phyloP scores from a whole-genome alignment of 2,113 vertebrate species.

The Circaetus cinerascens region DNA sequence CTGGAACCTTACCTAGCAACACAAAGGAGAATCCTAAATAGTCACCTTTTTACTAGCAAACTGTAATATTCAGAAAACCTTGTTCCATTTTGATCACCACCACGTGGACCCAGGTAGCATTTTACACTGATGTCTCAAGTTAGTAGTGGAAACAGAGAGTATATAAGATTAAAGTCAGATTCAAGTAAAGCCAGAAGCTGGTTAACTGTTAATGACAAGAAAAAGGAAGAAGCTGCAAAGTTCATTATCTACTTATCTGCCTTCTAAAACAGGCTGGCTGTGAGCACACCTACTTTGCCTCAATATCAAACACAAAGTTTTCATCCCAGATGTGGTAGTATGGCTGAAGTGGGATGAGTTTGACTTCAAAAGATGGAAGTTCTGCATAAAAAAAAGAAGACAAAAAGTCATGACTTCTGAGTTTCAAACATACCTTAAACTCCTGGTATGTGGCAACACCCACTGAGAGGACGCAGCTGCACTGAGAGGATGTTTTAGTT shows the following conservation, averaged over 20 bases:
- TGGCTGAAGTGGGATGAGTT: slow-evolving; percentile 47
- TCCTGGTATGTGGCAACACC: background rate
- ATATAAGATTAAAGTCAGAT: background rate
- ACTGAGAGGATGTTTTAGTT: background rate
- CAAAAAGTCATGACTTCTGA: background rate
- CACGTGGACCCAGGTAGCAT: background rate
- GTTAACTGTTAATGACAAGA: background rate
- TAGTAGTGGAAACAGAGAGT: background rate
- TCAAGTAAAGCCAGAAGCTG: background rate
- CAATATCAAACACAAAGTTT: slow-evolving; percentile 57
- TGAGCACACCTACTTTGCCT: slow-evolving; percentile 61
- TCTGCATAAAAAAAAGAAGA: slow-evolving; percentile 29
- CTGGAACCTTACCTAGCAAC: background rate
- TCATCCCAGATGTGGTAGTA: slow-evolving; percentile 57
- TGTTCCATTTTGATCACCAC: background rate
- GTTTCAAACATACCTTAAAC: background rate
- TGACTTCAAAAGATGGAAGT: slow-evolving; percentile 75
- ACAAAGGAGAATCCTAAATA: background rate
- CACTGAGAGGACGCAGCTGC: background rate
- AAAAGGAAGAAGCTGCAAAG: background rate
- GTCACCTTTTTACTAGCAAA: background rate
- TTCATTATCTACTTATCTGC: background rate
- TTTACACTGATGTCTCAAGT: background rate
- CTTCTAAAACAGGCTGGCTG: background rate
- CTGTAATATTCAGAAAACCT: background rate